phyloP scores from a whole-genome alignment of 2,797 vertebrate genomes.

The Pangasius larnaudii region DNA sequence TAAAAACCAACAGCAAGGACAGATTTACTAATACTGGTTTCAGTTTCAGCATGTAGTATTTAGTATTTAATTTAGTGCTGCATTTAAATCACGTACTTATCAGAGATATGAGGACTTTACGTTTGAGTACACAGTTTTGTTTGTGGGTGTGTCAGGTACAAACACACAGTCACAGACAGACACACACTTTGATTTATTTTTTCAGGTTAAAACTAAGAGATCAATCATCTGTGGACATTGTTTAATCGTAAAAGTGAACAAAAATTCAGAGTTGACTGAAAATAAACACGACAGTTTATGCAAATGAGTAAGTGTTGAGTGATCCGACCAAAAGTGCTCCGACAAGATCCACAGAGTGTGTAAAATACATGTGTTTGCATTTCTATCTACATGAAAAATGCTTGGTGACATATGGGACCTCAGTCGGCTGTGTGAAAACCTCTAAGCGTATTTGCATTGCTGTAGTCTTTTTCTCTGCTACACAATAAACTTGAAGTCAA shows the following conservation, averaged over 20 bases:
- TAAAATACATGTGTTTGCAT: neutral
- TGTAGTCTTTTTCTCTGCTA: neutral
- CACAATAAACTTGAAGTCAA: neutral
- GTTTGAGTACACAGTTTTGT: no score
- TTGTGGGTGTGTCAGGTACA: no score
- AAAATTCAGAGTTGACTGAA: neutral
- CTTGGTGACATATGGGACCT: neutral
- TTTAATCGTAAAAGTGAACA: neutral
- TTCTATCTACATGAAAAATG: neutral
- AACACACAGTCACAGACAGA: no score
- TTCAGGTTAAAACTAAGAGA: neutral
- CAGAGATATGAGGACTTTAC: no score
- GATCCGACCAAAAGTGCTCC: neutral
- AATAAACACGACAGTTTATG: neutral
- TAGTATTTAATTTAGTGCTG: no score
- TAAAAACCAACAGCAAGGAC: no score
- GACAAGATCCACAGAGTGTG: neutral
- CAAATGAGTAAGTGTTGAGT: neutral
- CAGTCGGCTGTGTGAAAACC: neutral
- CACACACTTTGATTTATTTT: neutral
- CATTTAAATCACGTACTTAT: no score
- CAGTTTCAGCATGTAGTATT: no score
- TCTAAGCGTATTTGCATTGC: neutral
- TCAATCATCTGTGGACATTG: neutral
- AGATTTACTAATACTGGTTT: no score